Evolutionary conservation across 1,140 invertebrate species (phyloP), one percentile per base, ranked within the genome.

Genomic region (Idris sp.): DNA sequence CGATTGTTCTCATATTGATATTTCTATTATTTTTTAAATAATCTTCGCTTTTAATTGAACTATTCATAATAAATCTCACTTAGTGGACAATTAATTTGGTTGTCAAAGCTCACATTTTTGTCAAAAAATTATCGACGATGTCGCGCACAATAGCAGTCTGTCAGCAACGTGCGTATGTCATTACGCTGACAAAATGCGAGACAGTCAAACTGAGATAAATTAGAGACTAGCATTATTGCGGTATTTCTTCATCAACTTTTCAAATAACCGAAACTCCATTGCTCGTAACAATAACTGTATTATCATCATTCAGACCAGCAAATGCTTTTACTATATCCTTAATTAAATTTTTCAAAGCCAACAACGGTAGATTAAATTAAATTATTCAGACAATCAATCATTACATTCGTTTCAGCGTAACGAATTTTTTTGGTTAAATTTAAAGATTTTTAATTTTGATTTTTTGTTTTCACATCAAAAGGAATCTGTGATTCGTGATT

Each of bases 171-270:
- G 43, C 36, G 36, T 58, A 40, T 43, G 46, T 53, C 49, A 49
- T 64, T 56, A 53, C 18, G 15, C 15, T 30, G 14, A 74, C 43
- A 65, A 71, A 80, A 80, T 73, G 67, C 79, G 53, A 48, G 54
- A 76, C 61, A 65, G 65, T 61, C 43, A 58, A 69, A 73, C 73
- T 72, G 61, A 31, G 64, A 77, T 77, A 79, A 53, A 67, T 62
- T 65, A 54, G 36, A 44, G 72, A 64, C 51, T 36, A 30, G 64
- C 75, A 74, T 72, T 80, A 53, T 78, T 65, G 51, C 53, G 44
- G 46, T 68, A 68, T 75, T 73, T 53, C 51, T 65, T 73, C 49
- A 31, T 62, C 59, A 54, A 61, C 40, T 54, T 58, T 62, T 43
- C 40, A 25, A 77, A 72, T 65, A 59, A 41, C 48, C 28, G 43